These are phyloP conservation scores for Macaria notata DNA, from an alignment of 2,888 invertebrate species.

Conservation along the genomic window DNA sequence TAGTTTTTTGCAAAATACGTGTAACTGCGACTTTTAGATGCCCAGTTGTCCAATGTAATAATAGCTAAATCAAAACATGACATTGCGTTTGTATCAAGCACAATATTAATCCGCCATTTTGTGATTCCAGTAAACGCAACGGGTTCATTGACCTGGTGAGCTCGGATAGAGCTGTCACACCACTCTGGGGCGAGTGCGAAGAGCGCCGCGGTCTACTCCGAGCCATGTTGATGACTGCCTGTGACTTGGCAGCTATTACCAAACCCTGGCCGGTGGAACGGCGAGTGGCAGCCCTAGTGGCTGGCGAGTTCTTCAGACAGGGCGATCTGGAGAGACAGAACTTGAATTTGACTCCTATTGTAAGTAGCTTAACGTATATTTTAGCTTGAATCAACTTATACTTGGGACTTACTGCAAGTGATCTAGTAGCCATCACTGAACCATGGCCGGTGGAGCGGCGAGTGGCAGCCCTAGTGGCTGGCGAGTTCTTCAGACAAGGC, in stretches of 20 bases:
- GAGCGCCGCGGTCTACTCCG: constrained; percentile 91
- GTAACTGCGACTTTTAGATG: too few relatives aligned
- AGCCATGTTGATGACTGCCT: constrained; percentile 97
- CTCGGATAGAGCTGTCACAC: constrained; percentile 53
- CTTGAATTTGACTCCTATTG: constrained; percentile 94
- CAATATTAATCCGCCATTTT: neutral
- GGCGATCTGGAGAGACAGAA: constrained; percentile 95
- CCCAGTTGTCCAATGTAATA: too few relatives aligned
- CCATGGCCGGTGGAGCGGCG: constrained; percentile 96
- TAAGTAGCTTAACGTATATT: constrained; percentile 69
- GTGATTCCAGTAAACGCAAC: constrained; percentile 88
- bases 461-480: constrained; percentile 94
- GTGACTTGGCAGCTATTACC: constrained; percentile 96
- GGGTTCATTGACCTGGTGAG: constrained; percentile 89
- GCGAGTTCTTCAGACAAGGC: constrained; percentile 96
- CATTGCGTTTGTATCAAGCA: too few relatives aligned
- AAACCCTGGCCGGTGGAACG: constrained; percentile 97
- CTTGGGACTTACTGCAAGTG: constrained; percentile 87
- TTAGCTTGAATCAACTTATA: too few relatives aligned
- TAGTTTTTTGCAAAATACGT: too few relatives aligned
- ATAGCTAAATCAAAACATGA: too few relatives aligned
- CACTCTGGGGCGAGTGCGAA: constrained; percentile 86
- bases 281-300: constrained; percentile 95
- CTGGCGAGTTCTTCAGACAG: constrained; percentile 96
- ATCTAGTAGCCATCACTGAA: constrained; percentile 96